These are phyloP conservation scores for Ephydatia muelleri DNA, from an alignment of 37 sponge, comb jelly and placozoan species.

Conservation along the genomic window DNA sequence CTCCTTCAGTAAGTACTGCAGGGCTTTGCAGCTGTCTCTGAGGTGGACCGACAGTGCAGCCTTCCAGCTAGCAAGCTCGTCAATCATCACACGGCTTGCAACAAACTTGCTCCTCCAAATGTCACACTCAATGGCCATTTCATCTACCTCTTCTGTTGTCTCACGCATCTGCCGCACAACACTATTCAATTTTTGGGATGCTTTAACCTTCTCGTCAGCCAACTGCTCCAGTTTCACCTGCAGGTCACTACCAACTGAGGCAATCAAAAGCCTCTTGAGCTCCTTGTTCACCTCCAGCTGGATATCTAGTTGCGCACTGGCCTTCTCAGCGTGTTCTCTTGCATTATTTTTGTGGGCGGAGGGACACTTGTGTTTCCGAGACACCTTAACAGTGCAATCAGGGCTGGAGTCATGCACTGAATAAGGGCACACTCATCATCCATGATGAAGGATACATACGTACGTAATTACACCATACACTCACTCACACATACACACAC, in stretches of 20 bases:
- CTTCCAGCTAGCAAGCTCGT: conserved; percentile 64
- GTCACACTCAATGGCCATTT: conserved; percentile 62
- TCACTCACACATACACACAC: too few relatives aligned
- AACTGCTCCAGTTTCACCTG: conserved; percentile 42
- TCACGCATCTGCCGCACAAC: conserved; percentile 47
- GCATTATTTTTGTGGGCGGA: too few relatives aligned
- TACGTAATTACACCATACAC: too few relatives aligned
- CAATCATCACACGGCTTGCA: conserved; percentile 73
- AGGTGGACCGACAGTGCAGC: conserved; percentile 25
- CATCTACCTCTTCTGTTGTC: conserved; percentile 64
- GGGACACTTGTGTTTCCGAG: too few relatives aligned
- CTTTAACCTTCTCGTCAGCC: conserved; percentile 49
- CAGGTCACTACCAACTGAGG: conserved; percentile 71
- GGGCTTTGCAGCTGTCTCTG: conserved; percentile 32
- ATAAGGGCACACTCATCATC: too few relatives aligned
- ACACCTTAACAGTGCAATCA: too few relatives aligned
- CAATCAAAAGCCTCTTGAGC: conserved; percentile 71
- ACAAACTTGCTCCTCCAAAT: conserved; percentile 78
- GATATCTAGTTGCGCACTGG: conserved; percentile 8
- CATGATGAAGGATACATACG: too few relatives aligned
- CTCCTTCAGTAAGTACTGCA: conserved; percentile 34
- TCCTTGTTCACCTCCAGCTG: conserved; percentile 57
- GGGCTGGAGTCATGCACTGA: too few relatives aligned
- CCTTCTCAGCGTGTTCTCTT: too few relatives aligned
- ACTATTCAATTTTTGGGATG: conserved; percentile 33